These are phyloP conservation scores for Melanophora roralis DNA, from an alignment of 2,888 invertebrate species.

Conservation along the genomic window DNA sequence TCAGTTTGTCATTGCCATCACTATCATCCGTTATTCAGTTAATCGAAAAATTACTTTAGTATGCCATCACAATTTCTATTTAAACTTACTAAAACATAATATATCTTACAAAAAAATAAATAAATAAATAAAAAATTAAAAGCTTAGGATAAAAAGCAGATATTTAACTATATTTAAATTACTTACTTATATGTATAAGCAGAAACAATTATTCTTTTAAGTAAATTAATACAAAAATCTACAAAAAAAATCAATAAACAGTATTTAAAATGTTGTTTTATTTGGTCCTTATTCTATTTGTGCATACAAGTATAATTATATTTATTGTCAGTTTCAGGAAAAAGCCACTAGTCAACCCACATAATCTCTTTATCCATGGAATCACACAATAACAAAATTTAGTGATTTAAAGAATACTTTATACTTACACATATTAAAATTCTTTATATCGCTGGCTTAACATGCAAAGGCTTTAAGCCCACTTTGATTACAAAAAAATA, in stretches of 20 bases:
- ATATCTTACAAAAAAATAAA: background rate
- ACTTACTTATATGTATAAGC: constrained; percentile 69
- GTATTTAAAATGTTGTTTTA: constrained; percentile 60
- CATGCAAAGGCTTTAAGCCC: too few relatives aligned
- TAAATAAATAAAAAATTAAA: constrained; percentile 11
- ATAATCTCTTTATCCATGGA: too few relatives aligned
- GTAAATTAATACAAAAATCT: constrained; percentile 59
- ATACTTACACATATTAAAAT: too few relatives aligned
- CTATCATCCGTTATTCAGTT: background rate
- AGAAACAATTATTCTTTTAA: constrained; percentile 76
- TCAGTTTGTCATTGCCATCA: constrained; percentile 5
- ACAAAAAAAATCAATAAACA: constrained; percentile 65
- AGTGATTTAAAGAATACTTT: too few relatives aligned
- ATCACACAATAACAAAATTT: too few relatives aligned
- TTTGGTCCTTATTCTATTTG: background rate
- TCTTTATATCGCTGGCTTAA: too few relatives aligned
- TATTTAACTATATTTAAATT: constrained; percentile 65
- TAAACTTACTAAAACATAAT: constrained; percentile 32
- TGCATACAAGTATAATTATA: constrained; percentile 19
- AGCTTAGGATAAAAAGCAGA: constrained; percentile 50
- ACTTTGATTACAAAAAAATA: too few relatives aligned
- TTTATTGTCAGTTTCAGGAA: too few relatives aligned
- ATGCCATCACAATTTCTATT: constrained; percentile 47
- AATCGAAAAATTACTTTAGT: constrained; percentile 12
- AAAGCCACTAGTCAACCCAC: too few relatives aligned